Conservation (phyloP, 2,888 invertebrate genomes). For the Malthinus flaveolus region DNA sequence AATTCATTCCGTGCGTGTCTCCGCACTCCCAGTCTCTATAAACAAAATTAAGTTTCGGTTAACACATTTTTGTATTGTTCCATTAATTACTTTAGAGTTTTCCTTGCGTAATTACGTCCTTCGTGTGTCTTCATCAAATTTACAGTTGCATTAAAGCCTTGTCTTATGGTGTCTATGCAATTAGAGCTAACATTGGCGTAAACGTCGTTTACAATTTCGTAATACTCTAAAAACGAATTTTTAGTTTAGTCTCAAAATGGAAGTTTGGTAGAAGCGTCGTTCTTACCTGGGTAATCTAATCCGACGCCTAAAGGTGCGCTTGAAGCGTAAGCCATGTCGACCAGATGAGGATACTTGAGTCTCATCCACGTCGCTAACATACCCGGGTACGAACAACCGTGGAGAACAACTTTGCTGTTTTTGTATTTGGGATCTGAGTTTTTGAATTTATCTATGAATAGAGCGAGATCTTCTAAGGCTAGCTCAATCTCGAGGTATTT, state of each 20-base stretch:
- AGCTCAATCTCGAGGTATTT: constrained; percentile 5
- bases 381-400: constrained; percentile 65
- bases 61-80: background rate
- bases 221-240: constrained; percentile 6
- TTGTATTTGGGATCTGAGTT: background rate
- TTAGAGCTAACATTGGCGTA: constrained; percentile 1
- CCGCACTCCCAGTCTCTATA: background rate
- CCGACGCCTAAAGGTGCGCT: constrained; percentile 56
- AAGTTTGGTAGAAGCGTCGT: background rate
- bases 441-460: constrained; percentile 7
- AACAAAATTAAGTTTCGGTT: background rate
- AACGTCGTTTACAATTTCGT: constrained; percentile 5
- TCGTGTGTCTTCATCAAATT: background rate
- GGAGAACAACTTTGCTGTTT: constrained; percentile 45
- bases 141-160: background rate
- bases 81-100: constrained; percentile 4
- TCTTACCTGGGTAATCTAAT: constrained; percentile 10
- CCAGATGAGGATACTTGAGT: constrained; percentile 61
- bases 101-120: background rate
- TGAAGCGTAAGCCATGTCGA: constrained; percentile 54
- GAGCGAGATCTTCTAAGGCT: constrained; percentile 14
- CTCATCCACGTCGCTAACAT: constrained; percentile 64
- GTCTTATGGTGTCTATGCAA: constrained; percentile 7
- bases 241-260: background rate
- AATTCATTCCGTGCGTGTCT: background rate